Percentiles rank a stretch among this genome's conserved stretches.
These are phyloP conservation scores for Anodontia alba DNA, from an alignment of 2,888 invertebrate species.

Conservation along the genomic window DNA sequence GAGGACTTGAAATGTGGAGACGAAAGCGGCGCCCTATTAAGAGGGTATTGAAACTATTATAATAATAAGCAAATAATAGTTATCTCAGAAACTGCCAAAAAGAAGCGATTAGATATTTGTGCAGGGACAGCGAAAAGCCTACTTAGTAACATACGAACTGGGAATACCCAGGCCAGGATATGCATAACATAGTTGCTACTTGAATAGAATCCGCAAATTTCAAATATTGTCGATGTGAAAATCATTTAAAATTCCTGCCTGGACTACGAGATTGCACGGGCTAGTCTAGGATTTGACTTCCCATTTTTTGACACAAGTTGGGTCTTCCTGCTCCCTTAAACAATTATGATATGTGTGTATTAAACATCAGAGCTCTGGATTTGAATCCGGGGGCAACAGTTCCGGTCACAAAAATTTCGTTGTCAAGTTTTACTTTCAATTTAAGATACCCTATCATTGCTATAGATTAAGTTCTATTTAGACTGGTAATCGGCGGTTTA, in stretches of 20 bases:
- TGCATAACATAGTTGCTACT: no score
- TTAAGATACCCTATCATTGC: neutral
- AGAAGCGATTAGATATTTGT: neutral
- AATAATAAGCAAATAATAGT: neutral
- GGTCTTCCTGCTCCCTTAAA: no score
- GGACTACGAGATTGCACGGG: no score
- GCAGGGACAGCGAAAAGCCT: no score
- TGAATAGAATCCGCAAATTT: no score
- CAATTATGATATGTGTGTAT: neutral
- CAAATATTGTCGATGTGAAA: no score
- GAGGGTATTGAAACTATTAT: neutral
- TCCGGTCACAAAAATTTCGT: neutral
- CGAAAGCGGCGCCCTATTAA: neutral
- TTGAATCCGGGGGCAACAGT: conserved; percentile 3
- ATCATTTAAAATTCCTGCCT: no score
- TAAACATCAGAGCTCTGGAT: neutral
- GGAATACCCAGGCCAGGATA: no score
- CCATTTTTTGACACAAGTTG: no score
- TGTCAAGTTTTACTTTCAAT: conserved; percentile 15
- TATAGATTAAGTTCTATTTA: neutral
- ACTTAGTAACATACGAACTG: no score
- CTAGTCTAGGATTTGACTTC: no score
- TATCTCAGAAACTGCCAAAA: conserved; percentile 8
- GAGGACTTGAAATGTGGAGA: neutral
- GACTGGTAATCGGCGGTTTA: neutral